Conservation (phyloP, 2,797 vertebrate genomes). For the Chrysocyon brachyurus region DNA sequence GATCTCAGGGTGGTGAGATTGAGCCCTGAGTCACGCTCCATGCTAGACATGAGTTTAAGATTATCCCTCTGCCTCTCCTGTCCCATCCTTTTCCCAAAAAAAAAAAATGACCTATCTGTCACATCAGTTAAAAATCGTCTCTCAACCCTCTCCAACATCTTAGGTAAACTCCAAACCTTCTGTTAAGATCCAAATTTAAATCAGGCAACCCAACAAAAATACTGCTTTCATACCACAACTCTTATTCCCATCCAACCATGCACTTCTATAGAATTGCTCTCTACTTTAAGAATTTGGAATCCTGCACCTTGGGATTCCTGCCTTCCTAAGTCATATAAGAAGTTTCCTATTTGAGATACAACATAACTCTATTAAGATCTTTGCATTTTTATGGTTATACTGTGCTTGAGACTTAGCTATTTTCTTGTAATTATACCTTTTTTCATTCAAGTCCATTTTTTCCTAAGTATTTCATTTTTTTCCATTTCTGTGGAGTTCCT, state of each 20-base stretch:
- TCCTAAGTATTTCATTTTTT: background rate
- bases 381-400: background rate
- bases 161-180: background rate
- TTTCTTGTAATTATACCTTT: background rate
- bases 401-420: background rate
- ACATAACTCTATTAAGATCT: background rate
- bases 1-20: background rate
- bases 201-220: background rate
- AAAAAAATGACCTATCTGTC: background rate
- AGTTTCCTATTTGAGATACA: background rate
- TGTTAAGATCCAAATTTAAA: background rate
- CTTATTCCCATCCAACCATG: background rate
- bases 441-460: background rate
- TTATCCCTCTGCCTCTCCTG: background rate
- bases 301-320: background rate
- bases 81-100: too few relatives aligned
- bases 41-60: background rate
- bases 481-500: background rate
- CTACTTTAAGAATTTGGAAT: background rate
- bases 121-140: background rate
- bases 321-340: background rate
- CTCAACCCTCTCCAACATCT: background rate
- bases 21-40: background rate
- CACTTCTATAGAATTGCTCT: background rate
- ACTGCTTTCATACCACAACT: background rate